Evolutionary conservation across 2,113 vertebrate species (phyloP), one percentile per base, ranked within the genome.

Genomic region (Festucalex cinctus): DNA sequence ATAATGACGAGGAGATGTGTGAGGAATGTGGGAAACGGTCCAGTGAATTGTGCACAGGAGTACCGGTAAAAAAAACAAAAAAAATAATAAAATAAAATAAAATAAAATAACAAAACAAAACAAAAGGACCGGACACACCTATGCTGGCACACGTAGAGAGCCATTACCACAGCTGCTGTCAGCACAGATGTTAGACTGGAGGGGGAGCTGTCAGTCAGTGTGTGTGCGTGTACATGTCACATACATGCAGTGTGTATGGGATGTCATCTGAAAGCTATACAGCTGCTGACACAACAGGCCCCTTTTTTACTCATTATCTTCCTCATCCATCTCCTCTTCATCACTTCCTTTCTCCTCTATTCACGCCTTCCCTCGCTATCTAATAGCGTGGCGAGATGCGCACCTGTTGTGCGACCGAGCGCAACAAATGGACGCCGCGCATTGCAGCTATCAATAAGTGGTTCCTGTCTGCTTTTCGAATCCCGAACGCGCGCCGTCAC

Each of bases 161-260:
- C 88, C 88, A 90, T 90, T 90, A 90, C 83, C 84, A 80, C 67
- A 83, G 83, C 85, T 86, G 86, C 88, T 90, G 89, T 90, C 88
- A 86, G 83, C 88, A 83, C 89, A 90, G 89, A 90, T 90, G 89
- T 90, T 88, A 81, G 80, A 85, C 88, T 88, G 2, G 88, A 88
- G 86, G 85, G 88, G 86, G 86, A 86, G 85, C 85, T 88, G 89
- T 90, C 86, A 88, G 76, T 89, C 87, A 88, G 62, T 74, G 69
- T 28, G 69, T 67, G 74, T 59, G 74, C 39, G 13, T 53, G 19
- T n/a, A 51, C 73, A 61, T 66, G 22, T n/a, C 5, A n/a, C 39
- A 62, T 43, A 41, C 59, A 61, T 36, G 56, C 56, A 59, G 16
- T 8, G 70, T 46, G 49, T n/a, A 58, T 65, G 62, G n/a, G 65